phyloP scores from a whole-genome alignment of 2,888 invertebrate genomes.

The Metopia argyrocephala region DNA sequence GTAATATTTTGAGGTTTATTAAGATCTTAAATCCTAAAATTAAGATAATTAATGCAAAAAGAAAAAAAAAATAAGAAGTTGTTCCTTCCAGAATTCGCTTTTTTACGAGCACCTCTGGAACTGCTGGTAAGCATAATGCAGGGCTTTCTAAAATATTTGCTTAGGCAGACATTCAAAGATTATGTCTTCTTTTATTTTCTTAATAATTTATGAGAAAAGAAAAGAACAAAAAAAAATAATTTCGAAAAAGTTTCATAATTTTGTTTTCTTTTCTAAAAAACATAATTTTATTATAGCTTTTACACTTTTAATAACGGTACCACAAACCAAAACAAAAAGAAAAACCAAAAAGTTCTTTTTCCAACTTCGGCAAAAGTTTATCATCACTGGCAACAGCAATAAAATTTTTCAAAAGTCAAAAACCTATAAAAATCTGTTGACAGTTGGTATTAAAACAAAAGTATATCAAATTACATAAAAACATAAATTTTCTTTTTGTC shows the following conservation, averaged over 20 bases:
- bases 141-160: too few species aligned
- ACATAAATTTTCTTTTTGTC: slow-evolving; percentile 24
- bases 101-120: too few species aligned
- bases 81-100: too few species aligned
- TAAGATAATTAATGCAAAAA: slow-evolving; percentile 43
- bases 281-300: background rate
- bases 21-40: slow-evolving; percentile 42
- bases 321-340: background rate
- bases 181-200: too few species aligned
- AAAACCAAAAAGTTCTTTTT: slow-evolving; percentile 10
- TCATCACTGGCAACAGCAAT: background rate
- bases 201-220: too few species aligned
- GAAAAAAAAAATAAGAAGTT: background rate
- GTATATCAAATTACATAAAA: slow-evolving; percentile 31
- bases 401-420: background rate
- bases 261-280: too few species aligned
- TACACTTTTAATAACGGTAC: background rate
- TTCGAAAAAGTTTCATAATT: background rate
- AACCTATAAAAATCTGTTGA: slow-evolving; percentile 21
- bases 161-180: too few species aligned
- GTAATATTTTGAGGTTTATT: slow-evolving; percentile 26
- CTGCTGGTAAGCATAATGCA: too few species aligned
- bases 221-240: too few species aligned
- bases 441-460: background rate
- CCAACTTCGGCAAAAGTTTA: slow-evolving; percentile 14